Evolutionary conservation across 2,888 invertebrate species (phyloP), one percentile per base, ranked within the genome.

Genomic region (Agriotes lineatus): DNA sequence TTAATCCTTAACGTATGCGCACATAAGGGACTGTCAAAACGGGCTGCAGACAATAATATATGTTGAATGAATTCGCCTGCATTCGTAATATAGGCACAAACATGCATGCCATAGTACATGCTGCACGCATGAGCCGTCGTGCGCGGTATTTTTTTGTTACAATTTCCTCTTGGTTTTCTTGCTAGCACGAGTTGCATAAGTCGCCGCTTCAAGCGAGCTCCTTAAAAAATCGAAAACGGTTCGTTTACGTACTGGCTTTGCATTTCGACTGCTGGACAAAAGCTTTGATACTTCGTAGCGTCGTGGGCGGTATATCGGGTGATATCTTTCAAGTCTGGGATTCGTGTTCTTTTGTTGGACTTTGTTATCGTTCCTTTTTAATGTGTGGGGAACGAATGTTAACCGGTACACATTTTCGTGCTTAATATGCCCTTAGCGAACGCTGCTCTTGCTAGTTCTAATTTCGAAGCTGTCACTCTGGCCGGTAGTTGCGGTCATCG

Each of bases 81-180:
- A 74, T 74, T 70, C 72, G 73, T 72, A 75, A 74, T 74, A 71
- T 71, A 72, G 67, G 69, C 66, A 72, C 63, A 71, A 71, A 75
- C 72, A 75, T 75, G 73, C 57, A 75, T 70, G 72, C 73, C 72
- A 72, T 66, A 70, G 74, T 70, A 72, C 73, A 74, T 74, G 75
- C 74, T 60, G 74, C 75, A 74, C 75, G 75, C 75, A 74, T 73
- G 71, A 70, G 70, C 69, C 59, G 50, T 74, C 74, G 74, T 75
- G 74, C 59, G 71, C 72, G 65, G 63, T 69, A 65, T 71, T 70
- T 56, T 56, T 69, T 67, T 70, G 65, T 66, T 62, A 70, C 56
- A 66, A 61, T 65, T 69, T 69, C 57, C 62, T 62, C 58, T 63
- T 48, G 50, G 37, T 62, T 67, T 67, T 67, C 61, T 63, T 68